Evolutionary conservation across 2,888 invertebrate species (phyloP), one percentile per base, ranked within the genome.

Genomic region (Drosophila leonis): DNA sequence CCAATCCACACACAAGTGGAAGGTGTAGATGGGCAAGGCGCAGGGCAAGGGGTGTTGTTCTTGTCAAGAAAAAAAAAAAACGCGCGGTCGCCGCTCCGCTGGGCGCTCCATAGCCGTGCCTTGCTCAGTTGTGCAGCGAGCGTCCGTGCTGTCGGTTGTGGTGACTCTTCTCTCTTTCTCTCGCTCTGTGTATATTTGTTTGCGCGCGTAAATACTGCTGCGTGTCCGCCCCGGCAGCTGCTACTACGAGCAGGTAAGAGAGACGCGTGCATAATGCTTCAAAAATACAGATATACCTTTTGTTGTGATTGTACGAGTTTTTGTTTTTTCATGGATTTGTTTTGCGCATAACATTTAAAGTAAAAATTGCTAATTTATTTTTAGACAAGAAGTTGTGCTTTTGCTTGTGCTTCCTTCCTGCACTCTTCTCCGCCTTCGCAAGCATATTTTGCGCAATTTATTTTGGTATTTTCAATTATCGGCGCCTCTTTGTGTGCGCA

Each of bases 91-190:
- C 83, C 83, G 81, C 82, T 83, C 84, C 84, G 88, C 83, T 86
- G 87, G 86, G 82, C 80, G 73, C 76, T 80, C 80, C 79, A 70
- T 70, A 64, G 69, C 73, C 65, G 75, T 75, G 72, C 70, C 72
- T 83, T 75, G 82, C 77, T 82, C 82, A 84, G 84, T 84, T 88
- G 84, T 88, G 84, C 87, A 88, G 82, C 87, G 79, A 88, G 87
- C 84, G 84, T 84, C 84, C 87, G 89, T 83, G 87, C 75, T 73
- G 70, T 83, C 83, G 83, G 83, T 88, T 83, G 81, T 85, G 75
- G 48, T 75, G 42, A 67, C 51, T 75, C 51, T 48, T 78, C 66
- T 69, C 64, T 69, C 67, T 65, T 64, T 71, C 55, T 63, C 18
- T 42, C 18, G 48, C 48, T 48, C 54, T 54, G 65, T 70, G 65